Base-by-base conservation (phyloP, 2,113 vertebrate species). In the Ginglymostoma cirratum region DNA sequence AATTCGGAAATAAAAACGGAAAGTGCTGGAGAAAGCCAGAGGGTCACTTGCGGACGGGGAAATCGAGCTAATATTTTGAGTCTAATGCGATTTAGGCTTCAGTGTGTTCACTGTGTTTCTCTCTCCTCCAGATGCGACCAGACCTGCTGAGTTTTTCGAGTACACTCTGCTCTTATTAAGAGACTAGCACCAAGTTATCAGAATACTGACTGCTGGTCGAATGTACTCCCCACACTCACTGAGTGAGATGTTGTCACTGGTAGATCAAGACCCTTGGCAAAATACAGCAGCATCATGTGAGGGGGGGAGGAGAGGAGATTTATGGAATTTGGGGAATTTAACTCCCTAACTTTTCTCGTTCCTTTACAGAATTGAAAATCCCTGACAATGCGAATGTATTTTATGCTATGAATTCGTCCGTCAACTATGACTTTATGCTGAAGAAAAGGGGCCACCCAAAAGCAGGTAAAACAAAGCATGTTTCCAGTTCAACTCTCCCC, bases 381-480 rank as follows among this genome's bases (percentile, higher is more conserved):
- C 99, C 99, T 0, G 99, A 99, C 97, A 99, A 99, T 0, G 99
- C 99, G 97, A 99, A 99, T 0, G 99, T 99, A 96, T 99, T 99
- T 98, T 99, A 99, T 0, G 99, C 99, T 97, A 99, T 99, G 99
- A 99, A 99, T 98, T 99, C 99, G 0, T 97, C 98, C 0, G 99
- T 99, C 98, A 99, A 99, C 97, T 99, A 99, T 0, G 98, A 99
- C 98, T 99, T 99, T 0, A 98, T 99, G 96, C 98, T 99, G 85
- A 99, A 98, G 98, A 99, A 98, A 97, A 97, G 99, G 2, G 98
- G 98, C 96, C 97, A 97, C 96, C 97, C 97, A 61, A 98, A 99
- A 96, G 98, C 98, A 0, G 96, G 98, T 42, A 98, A 99, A 52
- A 97, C 98, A 96, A 99, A 99, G 96, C 98, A 98, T 0, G 98